A percentile compares a stretch with the other conserved stretches of the same genome.
Conservation (phyloP, 1,140 invertebrate genomes). For the Homalodisca vitripennis region DNA sequence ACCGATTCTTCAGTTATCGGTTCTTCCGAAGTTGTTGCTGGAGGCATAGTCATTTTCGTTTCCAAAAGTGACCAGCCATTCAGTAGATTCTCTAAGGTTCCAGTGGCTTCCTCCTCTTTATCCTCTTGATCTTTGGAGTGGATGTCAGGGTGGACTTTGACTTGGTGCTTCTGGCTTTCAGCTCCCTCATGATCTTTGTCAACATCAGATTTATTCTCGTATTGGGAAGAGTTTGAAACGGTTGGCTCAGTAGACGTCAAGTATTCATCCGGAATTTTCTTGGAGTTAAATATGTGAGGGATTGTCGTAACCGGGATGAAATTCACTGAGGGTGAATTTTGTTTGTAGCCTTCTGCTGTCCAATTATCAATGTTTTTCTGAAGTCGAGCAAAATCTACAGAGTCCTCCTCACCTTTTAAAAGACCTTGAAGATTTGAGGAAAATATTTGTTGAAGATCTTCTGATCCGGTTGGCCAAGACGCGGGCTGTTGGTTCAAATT, state of each 20-base stretch:
- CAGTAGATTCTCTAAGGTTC: slow-evolving; percentile 12
- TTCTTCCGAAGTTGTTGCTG: too few species aligned
- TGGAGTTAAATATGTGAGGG: slow-evolving; percentile 57
- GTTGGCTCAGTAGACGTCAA: slow-evolving; percentile 60
- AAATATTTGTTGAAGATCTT: slow-evolving; percentile 45
- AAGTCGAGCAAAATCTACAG: slow-evolving; percentile 67
- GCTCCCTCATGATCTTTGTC: slow-evolving; percentile 55
- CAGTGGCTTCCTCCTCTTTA: neutral
- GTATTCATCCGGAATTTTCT: slow-evolving; percentile 74
- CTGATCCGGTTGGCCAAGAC: slow-evolving; percentile 4
- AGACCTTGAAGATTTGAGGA: slow-evolving; percentile 45
- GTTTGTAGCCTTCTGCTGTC: slow-evolving; percentile 70
- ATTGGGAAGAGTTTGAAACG: slow-evolving; percentile 39
- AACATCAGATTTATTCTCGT: slow-evolving; percentile 36
- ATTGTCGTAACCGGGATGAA: slow-evolving; percentile 29
- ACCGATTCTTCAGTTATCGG: neutral
- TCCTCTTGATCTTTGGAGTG: slow-evolving; percentile 40
- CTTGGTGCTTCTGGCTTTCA: slow-evolving; percentile 50
- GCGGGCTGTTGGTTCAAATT: slow-evolving; percentile 30
- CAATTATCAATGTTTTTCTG: slow-evolving; percentile 82
- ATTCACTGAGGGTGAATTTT: slow-evolving; percentile 43
- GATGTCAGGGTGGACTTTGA: slow-evolving; percentile 40
- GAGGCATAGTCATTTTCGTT: too few species aligned
- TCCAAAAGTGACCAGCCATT: slow-evolving; percentile 39
- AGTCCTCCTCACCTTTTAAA: slow-evolving; percentile 47